Base-by-base conservation (phyloP, 2,797 vertebrate genomes). In the Tangara arthus region DNA sequence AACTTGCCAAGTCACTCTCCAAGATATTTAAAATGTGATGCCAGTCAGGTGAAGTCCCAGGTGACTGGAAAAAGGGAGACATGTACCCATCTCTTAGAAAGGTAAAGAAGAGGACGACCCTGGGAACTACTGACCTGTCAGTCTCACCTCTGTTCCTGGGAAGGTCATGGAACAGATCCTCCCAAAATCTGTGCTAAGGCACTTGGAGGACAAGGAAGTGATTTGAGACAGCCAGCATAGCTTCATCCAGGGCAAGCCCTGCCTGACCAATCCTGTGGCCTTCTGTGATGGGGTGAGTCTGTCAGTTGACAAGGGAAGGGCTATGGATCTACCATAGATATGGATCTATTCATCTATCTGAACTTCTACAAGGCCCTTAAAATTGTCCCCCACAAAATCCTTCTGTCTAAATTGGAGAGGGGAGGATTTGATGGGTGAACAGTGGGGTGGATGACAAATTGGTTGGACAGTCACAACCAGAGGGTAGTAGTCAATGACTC, bases 401-500 rank as follows among this genome's bases (percentile, higher is more conserved):
- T 60, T 60, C 60, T 27, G 39, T 46, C 26, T 60, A 34, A 81
- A 75, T 24, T 41, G 41, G 41, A 53, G 21, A 68, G 22, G 32
- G 34, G 27, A 68, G 41, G 55, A 35, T 53, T 35, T 47, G 41
- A 47, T 23, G 22, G 34, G 47, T 20, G 30, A 30, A 32, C 9
- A 23, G 12, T 47, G 14, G 41, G 18, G 22, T 20, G 10, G 41
- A 32, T 28, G 18, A 55, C 2, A 6, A 60, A 41, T 47, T 35
- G 10, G 18, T 35, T 35, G 61, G 34, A 30, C 22, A 65, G n/a
- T 39, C 24, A 30, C 60, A 59, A 39, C 21, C 17, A 75, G 69
- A 53, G 15, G 5, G 8, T 4, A 22, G 12, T 12, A 21, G 9
- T 35, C 53, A 60, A 46, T 0, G 0, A 13, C 22, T 66, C 17